Conservation (phyloP, 2,797 vertebrate genomes). For the Pantherophis vulpinus region DNA sequence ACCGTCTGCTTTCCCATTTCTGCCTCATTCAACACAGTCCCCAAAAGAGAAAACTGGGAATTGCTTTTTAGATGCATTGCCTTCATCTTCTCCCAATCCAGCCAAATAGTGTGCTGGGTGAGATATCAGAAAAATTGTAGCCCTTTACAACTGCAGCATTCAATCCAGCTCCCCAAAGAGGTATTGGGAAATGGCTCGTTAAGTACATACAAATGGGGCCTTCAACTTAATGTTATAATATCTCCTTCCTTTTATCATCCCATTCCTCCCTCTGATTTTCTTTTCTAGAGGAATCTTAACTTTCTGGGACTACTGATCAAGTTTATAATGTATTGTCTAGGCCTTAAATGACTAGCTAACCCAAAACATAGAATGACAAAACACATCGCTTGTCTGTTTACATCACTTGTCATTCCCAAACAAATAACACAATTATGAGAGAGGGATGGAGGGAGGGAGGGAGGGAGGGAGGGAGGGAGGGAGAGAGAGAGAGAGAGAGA, state of each 20-base stretch:
- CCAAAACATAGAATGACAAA: not conserved
- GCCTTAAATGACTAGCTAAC: not conserved
- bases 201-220: not conserved
- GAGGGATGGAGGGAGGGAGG: too few species aligned
- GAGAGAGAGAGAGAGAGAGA: not conserved
- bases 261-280: not conserved
- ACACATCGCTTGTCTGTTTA: not conserved
- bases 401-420: not conserved
- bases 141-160: not conserved
- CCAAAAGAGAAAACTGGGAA: not conserved
- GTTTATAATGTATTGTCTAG: not conserved
- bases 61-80: not conserved
- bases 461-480: not conserved
- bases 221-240: not conserved
- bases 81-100: not conserved
- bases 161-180: not conserved
- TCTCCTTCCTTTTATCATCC: not conserved
- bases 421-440: not conserved
- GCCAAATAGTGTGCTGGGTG: not conserved
- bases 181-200: not conserved
- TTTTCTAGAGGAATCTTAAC: not conserved
- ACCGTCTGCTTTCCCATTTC: not conserved
- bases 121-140: not conserved
- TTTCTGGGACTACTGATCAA: not conserved
- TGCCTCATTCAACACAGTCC: not conserved